Base-by-base conservation (phyloP, 2,888 invertebrate species). In the Anaspis maculata region DNA sequence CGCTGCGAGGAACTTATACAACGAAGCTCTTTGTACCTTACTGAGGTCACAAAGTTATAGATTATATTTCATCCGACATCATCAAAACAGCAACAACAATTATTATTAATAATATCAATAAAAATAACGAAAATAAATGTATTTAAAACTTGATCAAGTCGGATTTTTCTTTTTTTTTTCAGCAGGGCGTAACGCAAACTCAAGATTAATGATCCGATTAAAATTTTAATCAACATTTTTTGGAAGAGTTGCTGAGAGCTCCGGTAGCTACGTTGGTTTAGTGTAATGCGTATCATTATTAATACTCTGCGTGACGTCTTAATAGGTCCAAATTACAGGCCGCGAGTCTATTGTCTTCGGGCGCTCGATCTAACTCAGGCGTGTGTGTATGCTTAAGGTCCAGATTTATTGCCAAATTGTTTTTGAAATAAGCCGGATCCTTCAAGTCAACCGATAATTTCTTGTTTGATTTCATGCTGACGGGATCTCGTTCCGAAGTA, bases 281-380 rank as follows among this genome's bases (percentile, higher is more conserved):
- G 39, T 36, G 46, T 49, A 49, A 48, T 46, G 46, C 43, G 45
- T 47, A 49, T 46, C 46, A 41, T 50, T 44, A 48, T 45, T 51
- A 54, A 51, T 52, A 42, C 45, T 38, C 41, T 35, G 41, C 39
- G 39, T 55, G 55, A 55, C 55, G 49, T 54, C 54, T 57, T 54
- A 54, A 57, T 52, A 51, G 52, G 37, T 34, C 40, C 41, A 53
- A 52, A 56, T 53, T 51, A 53, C 44, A 51, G 43, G 41, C 41
- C 45, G 40, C 41, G 28, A 32, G 13, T 35, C 39, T 39, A 44
- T 45, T 42, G 42, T 38, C 36, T 41, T 35, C 26, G 21, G 34
- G 32, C 32, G 29, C 25, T 30, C 34, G 21, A 25, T 26, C 19
- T 19, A 9, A 9, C 19, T n/a, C n/a, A n/a, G n/a, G n/a, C n/a